Percentiles rank a stretch among this genome's conserved stretches.
These are phyloP conservation scores for Phaonia tiefii DNA, from an alignment of 2,888 invertebrate species.

Conservation along the genomic window DNA sequence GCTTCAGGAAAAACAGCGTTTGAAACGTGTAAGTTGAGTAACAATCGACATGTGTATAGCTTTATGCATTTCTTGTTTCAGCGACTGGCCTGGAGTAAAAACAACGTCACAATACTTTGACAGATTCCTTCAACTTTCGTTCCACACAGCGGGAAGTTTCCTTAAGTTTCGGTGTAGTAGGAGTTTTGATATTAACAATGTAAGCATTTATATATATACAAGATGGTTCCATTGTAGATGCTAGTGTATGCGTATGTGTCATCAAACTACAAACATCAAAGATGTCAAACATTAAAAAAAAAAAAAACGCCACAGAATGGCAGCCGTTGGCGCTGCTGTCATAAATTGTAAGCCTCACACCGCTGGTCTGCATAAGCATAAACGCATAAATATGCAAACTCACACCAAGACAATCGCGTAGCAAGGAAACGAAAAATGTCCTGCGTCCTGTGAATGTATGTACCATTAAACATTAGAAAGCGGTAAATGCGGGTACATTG, in stretches of 20 bases:
- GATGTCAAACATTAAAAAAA: conserved; percentile 64
- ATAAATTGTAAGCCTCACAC: conserved; percentile 62
- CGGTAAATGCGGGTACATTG: not conserved
- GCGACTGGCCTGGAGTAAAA: no score
- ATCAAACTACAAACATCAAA: conserved; percentile 53
- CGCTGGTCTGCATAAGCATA: conserved; percentile 8
- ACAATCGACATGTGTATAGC: no score
- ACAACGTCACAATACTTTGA: no score
- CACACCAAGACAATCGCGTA: not conserved
- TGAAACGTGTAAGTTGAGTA: no score
- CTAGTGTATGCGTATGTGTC: conserved; percentile 16
- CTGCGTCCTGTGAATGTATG: not conserved
- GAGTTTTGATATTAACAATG: no score
- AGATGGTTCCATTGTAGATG: no score
- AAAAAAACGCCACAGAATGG: conserved; percentile 48
- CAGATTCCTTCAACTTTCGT: no score
- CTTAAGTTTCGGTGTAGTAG: no score
- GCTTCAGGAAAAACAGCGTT: no score
- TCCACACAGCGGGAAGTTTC: no score
- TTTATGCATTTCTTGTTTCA: no score
- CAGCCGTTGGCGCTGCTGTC: conserved; percentile 64
- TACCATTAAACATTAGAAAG: conserved; percentile 4
- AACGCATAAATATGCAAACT: not conserved
- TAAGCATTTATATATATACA: no score
- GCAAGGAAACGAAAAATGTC: not conserved